Conservation (phyloP, 2,797 vertebrate species). For the Mastacembelus armatus region DNA sequence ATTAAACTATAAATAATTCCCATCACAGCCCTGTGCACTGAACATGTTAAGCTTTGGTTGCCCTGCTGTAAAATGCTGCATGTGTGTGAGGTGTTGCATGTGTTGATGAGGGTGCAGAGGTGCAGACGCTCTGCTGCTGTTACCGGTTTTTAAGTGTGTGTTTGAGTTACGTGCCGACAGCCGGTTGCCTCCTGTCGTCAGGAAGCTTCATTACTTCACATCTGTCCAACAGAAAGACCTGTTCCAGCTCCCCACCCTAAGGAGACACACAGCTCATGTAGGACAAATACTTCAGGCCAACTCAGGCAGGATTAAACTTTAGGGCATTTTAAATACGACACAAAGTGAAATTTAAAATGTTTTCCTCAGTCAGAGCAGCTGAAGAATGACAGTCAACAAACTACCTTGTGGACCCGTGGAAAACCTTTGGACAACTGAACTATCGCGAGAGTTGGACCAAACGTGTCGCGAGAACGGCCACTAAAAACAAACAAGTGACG, state of each 20-base stretch:
- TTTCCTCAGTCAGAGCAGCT: too few species aligned
- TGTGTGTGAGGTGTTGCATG: not conserved
- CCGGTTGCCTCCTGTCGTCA: constrained; percentile 9
- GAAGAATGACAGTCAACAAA: too few species aligned
- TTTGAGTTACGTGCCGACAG: constrained; percentile 24
- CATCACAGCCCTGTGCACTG: not conserved
- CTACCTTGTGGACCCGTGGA: too few species aligned
- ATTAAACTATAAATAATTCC: too few species aligned
- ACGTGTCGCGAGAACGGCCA: too few species aligned
- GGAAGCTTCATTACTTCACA: constrained; percentile 29
- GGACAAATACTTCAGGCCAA: too few species aligned
- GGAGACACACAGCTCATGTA: not conserved
- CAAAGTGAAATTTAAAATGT: too few species aligned
- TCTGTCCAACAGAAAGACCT: constrained; percentile 46
- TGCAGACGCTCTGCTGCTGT: not conserved
- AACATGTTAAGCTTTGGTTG: fast-evolving
- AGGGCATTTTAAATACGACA: too few species aligned
- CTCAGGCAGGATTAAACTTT: too few species aligned
- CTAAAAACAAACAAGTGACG: too few species aligned
- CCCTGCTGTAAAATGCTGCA: fast-evolving
- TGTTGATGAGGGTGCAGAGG: not conserved
- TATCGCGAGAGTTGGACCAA: too few species aligned
- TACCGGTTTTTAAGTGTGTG: not conserved
- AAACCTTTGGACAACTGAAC: too few species aligned
- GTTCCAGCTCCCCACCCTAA: constrained; percentile 17